Conservation (phyloP, 2,113 vertebrate genomes). For the Gobiocypris rarus region DNA sequence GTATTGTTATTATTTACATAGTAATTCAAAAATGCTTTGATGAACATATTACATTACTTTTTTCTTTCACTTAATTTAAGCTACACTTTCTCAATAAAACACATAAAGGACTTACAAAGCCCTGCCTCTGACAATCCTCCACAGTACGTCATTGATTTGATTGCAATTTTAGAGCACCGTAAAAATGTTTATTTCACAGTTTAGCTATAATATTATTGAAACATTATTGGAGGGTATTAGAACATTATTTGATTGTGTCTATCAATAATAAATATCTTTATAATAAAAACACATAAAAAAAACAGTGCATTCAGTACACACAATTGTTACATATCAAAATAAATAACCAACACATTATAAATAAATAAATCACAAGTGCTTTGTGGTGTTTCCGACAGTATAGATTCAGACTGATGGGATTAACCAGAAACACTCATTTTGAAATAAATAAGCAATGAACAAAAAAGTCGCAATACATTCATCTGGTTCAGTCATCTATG, state of each 20-base stretch:
- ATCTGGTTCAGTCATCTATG: conserved; percentile 8
- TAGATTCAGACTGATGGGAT: conserved; percentile 27
- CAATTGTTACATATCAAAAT: conserved; percentile 53
- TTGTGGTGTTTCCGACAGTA: conserved; percentile 32
- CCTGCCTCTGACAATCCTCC: background rate
- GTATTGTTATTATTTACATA: background rate
- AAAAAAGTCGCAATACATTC: conserved; percentile 46
- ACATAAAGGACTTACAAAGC: conserved; percentile 9
- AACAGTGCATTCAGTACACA: conserved; percentile 42
- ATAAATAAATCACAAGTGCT: conserved; percentile 57
- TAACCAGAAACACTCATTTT: conserved; percentile 27
- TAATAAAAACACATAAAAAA: conserved; percentile 42
- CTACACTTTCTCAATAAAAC: conserved; percentile 30
- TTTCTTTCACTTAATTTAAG: conserved; percentile 42
- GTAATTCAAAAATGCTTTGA: background rate
- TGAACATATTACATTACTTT: background rate
- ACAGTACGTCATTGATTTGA: background rate
- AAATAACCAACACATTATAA: conserved; percentile 59
- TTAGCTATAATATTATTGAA: conserved; percentile 10
- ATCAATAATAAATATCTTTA: conserved; percentile 45
- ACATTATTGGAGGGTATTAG: background rate
- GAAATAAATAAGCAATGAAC: conserved; percentile 45
- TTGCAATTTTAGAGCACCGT: background rate
- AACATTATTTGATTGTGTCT: conserved; percentile 41
- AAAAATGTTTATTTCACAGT: conserved; percentile 38